These are phyloP conservation scores for Helicoverpa assulta DNA, from an alignment of 2,888 invertebrate genomes.

Conservation along the genomic window DNA sequence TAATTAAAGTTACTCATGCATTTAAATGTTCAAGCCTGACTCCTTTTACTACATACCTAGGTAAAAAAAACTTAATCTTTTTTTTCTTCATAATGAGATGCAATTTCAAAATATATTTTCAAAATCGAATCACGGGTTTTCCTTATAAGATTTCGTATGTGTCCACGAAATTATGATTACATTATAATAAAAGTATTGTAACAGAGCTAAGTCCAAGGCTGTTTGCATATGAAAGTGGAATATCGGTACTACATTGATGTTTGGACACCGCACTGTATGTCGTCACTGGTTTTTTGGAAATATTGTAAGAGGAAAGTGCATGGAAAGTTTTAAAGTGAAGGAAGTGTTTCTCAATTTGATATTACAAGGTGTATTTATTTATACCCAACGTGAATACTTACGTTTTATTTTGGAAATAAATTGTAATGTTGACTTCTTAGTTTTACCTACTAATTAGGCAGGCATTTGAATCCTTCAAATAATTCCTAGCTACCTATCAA, in stretches of 20 bases:
- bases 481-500: too few relatives aligned
- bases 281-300: neutral
- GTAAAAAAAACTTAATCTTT: too few relatives aligned
- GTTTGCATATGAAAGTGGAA: slow-evolving; percentile 40
- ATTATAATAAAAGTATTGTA: slow-evolving; percentile 20
- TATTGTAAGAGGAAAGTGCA: neutral
- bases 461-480: too few relatives aligned
- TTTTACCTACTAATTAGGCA: too few relatives aligned
- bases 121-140: slow-evolving; percentile 7
- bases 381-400: too few relatives aligned
- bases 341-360: neutral
- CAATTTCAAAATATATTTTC: neutral
- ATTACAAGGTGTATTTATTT: too few relatives aligned
- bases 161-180: slow-evolving; percentile 26
- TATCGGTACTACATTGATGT: neutral
- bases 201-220: slow-evolving; percentile 43
- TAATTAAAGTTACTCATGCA: too few relatives aligned
- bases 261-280: neutral
- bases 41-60: too few relatives aligned
- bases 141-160: slow-evolving; percentile 28
- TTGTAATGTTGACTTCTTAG: too few relatives aligned
- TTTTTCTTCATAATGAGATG: too few relatives aligned
- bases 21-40: too few relatives aligned
- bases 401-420: too few relatives aligned
- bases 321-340: neutral